phyloP scores from a whole-genome alignment of 2,797 vertebrate genomes.

The Chloroceryle amazona region DNA sequence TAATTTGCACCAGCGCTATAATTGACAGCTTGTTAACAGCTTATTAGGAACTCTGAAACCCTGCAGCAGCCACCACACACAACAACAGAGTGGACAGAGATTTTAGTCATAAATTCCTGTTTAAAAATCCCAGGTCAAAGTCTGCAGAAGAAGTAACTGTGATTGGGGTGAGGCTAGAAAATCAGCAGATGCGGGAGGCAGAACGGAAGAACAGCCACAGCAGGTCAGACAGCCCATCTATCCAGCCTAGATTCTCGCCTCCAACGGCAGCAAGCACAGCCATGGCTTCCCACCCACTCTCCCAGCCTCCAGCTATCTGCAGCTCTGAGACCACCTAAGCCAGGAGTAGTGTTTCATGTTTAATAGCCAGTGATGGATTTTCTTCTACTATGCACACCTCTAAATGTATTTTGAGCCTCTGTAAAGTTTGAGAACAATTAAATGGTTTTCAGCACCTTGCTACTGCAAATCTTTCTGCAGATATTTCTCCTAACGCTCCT shows the following conservation, averaged over 20 bases:
- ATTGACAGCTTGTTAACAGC: slow-evolving; percentile 83
- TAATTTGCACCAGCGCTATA: slow-evolving; percentile 77
- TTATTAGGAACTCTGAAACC: slow-evolving; percentile 77
- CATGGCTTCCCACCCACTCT: neutral
- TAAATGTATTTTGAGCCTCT: neutral
- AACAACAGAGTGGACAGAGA: slow-evolving; percentile 51
- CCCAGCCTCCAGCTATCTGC: neutral
- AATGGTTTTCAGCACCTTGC: neutral
- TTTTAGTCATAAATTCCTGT: slow-evolving; percentile 17
- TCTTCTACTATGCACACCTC: neutral
- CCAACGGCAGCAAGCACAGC: neutral
- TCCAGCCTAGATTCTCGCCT: neutral
- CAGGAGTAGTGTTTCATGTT: neutral
- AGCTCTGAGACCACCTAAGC: neutral
- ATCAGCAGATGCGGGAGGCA: neutral
- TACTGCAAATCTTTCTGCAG: neutral
- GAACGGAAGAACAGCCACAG: fast-evolving
- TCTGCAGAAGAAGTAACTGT: neutral
- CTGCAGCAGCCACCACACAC: slow-evolving; percentile 66
- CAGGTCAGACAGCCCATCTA: neutral
- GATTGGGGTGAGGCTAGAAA: neutral
- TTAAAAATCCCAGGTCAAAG: slow-evolving; percentile 42
- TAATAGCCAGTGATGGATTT: slow-evolving; percentile 17
- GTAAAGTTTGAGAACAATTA: neutral
- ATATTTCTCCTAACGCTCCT: neutral